These are phyloP conservation scores for Formica aserva DNA, from an alignment of 2,888 invertebrate species.

Conservation along the genomic window DNA sequence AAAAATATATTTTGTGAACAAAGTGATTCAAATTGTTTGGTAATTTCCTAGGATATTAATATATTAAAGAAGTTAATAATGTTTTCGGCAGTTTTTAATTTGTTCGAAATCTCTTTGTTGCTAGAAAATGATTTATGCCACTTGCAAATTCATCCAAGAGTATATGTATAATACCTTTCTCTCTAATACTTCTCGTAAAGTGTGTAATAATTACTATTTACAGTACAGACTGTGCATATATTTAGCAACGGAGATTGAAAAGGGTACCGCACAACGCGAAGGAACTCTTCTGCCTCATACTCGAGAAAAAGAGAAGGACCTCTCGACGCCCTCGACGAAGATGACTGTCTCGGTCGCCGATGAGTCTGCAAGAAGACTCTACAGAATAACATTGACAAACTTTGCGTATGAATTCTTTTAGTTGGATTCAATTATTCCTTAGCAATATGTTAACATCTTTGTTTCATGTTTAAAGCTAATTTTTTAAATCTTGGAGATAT, in stretches of 20 bases:
- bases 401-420: slow-evolving; percentile 6
- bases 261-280: slow-evolving; percentile 16
- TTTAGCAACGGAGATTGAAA: slow-evolving; percentile 33
- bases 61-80: background rate
- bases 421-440: background rate
- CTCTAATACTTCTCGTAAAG: background rate
- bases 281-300: slow-evolving; percentile 44
- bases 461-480: background rate
- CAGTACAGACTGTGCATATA: background rate
- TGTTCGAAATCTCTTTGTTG: background rate
- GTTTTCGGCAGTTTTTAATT: background rate
- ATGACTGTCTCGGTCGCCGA: slow-evolving; percentile 37
- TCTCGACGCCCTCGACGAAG: slow-evolving; percentile 33
- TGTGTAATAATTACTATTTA: slow-evolving; percentile 24
- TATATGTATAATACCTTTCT: slow-evolving; percentile 1
- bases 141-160: background rate
- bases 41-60: background rate
- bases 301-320: slow-evolving; percentile 47
- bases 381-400: slow-evolving; percentile 21
- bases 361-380: slow-evolving; percentile 22
- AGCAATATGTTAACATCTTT: background rate
- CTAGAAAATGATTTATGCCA: background rate
- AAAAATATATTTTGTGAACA: background rate
- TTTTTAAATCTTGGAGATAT: background rate
- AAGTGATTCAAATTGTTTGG: background rate